Evolutionary conservation across 2,797 vertebrate genomes (phyloP), one percentile per base, ranked within the genome.

Genomic region (Cephalopachus bancanus): DNA sequence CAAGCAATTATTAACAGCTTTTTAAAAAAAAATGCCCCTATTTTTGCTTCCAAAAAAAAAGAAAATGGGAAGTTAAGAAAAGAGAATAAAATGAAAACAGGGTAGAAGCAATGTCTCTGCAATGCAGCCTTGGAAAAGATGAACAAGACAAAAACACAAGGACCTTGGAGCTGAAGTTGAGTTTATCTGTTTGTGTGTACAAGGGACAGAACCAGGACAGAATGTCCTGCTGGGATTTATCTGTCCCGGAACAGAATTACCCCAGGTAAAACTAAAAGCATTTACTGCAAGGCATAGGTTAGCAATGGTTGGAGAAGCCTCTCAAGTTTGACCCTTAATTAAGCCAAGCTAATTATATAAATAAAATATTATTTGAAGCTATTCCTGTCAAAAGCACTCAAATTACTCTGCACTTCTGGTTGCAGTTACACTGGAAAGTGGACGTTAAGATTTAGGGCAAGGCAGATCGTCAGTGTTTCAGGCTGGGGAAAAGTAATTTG

Each of bases 271-370:
- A 57, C 49, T 71, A 88, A 96, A 94, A 90, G 30, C 72, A 60
- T 60, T 86, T 74, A 90, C 69, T 69, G 76, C 72, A 75, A 62
- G n/a, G 22, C 53, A 53, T 60, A 86, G 69, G 64, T 89, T 22
- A 81, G 90, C 65, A 55, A 65, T 81, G 74, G 76, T 7, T 90
- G 62, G 57, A 87, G 79, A 94, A 96, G 81, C 79, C 93, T 92
- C 93, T 95, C 84, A 88, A 94, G 78, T 95, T 89, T 92, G 97
- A 96, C 93, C 93, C 95, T 97, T 97, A 95, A 97, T 96, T 95
- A 97, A 97, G 26, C 62, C 67, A 95, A 90, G 59, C 95, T 97
- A 97, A 97, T 97, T 95, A 93, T 76, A 97, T 96, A 93, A 97
- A 97, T 96, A 95, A 96, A 98, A 97, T 95, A 97, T 92, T 97